Base-by-base conservation (phyloP, 2,888 invertebrate genomes). In the Synergus laeviventris region DNA sequence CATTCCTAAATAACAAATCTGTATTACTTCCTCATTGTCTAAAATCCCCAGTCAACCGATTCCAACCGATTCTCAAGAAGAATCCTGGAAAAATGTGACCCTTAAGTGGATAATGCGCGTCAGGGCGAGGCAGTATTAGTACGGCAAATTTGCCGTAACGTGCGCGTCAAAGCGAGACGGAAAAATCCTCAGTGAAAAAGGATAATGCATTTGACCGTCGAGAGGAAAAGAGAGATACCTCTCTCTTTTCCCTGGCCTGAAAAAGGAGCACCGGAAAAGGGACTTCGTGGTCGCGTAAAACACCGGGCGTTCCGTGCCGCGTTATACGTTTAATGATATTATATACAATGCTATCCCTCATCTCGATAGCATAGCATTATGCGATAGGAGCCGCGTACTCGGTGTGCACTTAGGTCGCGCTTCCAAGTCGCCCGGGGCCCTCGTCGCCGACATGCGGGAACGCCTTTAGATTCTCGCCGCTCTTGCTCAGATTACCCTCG, bases 311-410 rank as follows among this genome's bases (percentile, higher is more conserved):
- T 60, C 60, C 61, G 38, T 49, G 77, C n/a, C 64, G 75, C 75
- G 79, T 82, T 81, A 81, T 81, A 78, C 82, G 78, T 81, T 83
- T 85, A 85, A 84, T 82, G 83, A 86, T 84, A 83, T 82, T 84
- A 83, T 79, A 82, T 78, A 86, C 84, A 86, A 87, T 86, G 81
- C 83, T 83, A 86, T 86, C 85, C 85, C 83, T 86, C 86, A 85
- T 86, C 82, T 83, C 78, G 83, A 85, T 81, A 82, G 83, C 83
- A 83, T 82, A 79, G 79, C 80, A 83, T 83, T 84, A 80, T 79
- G 78, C 79, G 78, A 77, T 64, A 81, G 79, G 79, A 73, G 80
- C 42, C 74, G 74, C 74, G 76, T 74, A 74, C 75, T 62, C 74
- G 76, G 73, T 64, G 74, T 66, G 76, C 75, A 79, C 78, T 75